Percentiles rank a stretch among this genome's conserved stretches.
Conservation (phyloP, 2,888 invertebrate genomes). For the Lochmaea crataegi region DNA sequence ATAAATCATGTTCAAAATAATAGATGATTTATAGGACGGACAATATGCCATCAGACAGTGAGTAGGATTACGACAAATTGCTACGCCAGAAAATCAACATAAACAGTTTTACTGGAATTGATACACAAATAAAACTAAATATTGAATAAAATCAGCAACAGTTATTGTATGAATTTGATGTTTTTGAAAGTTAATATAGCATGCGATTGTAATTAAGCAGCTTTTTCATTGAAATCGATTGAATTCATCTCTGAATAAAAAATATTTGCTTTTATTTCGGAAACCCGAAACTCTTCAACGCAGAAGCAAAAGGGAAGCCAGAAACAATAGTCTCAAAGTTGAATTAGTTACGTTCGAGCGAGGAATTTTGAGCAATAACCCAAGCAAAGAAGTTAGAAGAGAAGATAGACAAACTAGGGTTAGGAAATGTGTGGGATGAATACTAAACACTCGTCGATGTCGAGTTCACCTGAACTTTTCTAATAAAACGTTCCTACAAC, state of each 20-base stretch:
- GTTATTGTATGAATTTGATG: too few relatives aligned
- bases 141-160: not conserved
- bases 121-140: too few relatives aligned
- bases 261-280: conserved; percentile 23
- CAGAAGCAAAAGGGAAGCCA: conserved; percentile 34
- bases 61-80: too few relatives aligned
- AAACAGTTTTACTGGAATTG: too few relatives aligned
- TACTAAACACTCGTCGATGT: conserved; percentile 50
- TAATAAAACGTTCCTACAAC: conserved; percentile 51
- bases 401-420: conserved; percentile 58
- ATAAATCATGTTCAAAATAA: too few relatives aligned
- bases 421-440: conserved; percentile 54
- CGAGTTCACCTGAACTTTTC: conserved; percentile 55
- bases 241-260: not conserved
- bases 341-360: conserved; percentile 66
- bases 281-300: conserved; percentile 6
- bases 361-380: conserved; percentile 66
- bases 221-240: not conserved
- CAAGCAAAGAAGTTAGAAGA: conserved; percentile 62
- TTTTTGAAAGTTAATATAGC: too few relatives aligned
- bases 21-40: too few relatives aligned
- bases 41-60: too few relatives aligned
- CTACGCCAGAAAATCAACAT: too few relatives aligned
- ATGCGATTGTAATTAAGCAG: not conserved
- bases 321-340: conserved; percentile 65